phyloP scores from a whole-genome alignment of 2,113 vertebrate species.

The Equus przewalskii region DNA sequence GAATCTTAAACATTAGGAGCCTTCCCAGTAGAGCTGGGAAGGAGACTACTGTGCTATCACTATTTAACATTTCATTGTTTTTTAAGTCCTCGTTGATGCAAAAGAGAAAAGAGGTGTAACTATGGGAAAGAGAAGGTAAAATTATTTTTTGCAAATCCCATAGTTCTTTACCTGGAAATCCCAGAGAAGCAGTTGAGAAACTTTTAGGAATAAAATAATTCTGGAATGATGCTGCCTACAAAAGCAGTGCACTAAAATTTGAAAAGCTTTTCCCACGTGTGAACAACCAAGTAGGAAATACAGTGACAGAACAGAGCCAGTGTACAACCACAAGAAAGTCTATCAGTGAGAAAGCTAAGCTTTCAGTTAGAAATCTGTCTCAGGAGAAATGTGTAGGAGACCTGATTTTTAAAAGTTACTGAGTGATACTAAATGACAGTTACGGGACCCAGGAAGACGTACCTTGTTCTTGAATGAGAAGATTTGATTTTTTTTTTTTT shows the following conservation, averaged over 20 bases:
- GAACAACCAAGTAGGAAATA: background rate
- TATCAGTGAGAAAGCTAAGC: background rate
- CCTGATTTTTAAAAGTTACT: background rate
- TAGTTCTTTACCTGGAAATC: background rate
- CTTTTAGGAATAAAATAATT: slow-evolving; percentile 38
- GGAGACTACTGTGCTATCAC: background rate
- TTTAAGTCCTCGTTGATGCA: slow-evolving; percentile 11
- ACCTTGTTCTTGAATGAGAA: slow-evolving; percentile 31
- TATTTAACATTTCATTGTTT: background rate
- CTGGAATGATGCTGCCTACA: background rate
- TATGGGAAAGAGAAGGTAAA: slow-evolving; percentile 8
- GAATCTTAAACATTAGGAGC: slow-evolving; percentile 20
- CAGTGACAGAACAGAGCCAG: background rate
- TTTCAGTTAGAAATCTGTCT: background rate
- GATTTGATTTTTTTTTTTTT: background rate
- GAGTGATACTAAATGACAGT: background rate
- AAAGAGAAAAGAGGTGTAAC: background rate
- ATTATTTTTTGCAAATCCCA: background rate
- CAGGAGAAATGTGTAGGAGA: background rate
- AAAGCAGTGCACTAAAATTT: slow-evolving; percentile 33
- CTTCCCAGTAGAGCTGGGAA: background rate
- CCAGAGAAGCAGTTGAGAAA: background rate
- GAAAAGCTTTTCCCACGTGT: background rate
- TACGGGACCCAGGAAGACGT: background rate
- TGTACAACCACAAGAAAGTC: background rate